Conservation (phyloP, 2,888 invertebrate species). For the Diaprepes abbreviatus region DNA sequence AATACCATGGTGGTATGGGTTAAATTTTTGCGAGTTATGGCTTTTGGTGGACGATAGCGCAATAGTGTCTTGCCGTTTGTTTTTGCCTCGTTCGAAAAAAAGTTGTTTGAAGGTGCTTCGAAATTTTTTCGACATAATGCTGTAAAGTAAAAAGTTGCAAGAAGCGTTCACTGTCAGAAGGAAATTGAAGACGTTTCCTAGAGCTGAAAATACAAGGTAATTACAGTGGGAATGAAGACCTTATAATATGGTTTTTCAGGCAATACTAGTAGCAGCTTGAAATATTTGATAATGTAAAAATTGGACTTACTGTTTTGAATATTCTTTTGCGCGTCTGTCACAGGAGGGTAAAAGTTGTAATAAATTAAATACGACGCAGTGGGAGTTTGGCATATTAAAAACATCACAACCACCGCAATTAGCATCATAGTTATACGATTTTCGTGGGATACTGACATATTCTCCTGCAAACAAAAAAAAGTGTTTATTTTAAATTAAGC, state of each 20-base stretch:
- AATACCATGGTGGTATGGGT: conserved; percentile 58
- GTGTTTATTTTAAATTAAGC: too few relatives aligned
- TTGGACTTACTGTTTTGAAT: conserved; percentile 61
- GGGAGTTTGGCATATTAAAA: conserved; percentile 81
- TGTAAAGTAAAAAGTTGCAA: conserved; percentile 83
- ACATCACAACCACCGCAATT: conserved; percentile 82
- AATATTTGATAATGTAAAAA: too few relatives aligned
- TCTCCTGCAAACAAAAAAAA: conserved; percentile 29
- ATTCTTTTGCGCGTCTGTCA: conserved; percentile 55
- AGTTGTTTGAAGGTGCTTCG: conserved; percentile 70
- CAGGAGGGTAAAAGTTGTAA: conserved; percentile 58
- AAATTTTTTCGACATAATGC: conserved; percentile 82
- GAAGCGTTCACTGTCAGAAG: conserved; percentile 80
- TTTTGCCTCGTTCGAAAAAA: conserved; percentile 60
- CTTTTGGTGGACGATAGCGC: conserved; percentile 56
- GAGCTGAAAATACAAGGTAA: conserved; percentile 62
- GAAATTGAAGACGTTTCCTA: conserved; percentile 82
- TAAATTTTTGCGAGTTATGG: conserved; percentile 56
- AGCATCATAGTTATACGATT: conserved; percentile 83
- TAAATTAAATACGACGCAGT: conserved; percentile 75
- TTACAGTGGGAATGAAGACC: neutral
- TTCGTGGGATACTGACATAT: conserved; percentile 71
- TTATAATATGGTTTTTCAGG: too few relatives aligned
- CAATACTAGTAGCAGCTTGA: too few relatives aligned
- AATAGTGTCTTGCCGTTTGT: conserved; percentile 59